Base-by-base conservation (phyloP, 2,113 vertebrate genomes). In the Ceyx melanurus region DNA sequence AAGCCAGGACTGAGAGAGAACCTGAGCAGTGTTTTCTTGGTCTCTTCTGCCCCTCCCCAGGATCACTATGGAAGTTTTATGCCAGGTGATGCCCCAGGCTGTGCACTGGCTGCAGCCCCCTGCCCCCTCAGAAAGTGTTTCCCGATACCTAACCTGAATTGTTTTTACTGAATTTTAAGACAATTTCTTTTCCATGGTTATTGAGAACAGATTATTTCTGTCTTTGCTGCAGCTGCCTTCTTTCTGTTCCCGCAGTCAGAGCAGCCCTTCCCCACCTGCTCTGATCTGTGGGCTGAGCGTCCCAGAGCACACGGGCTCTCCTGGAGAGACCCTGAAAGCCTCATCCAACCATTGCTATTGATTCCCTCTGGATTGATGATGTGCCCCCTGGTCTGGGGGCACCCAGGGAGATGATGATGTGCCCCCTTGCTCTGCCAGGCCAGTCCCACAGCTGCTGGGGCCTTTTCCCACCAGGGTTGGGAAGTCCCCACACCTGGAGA, bases 401-500 rank as follows among this genome's bases (percentile, higher is more conserved):
- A 9, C 33, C 3, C 1, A 2, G 43, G 19, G 26, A 37, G 37
- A 37, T 37, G 37, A 37, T 37, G 37, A 13, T 15, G 12, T 18
- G 22, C 43, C 28, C 45, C 20, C 40, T 68, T 15, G n/a, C 51
- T 64, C 22, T 3, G 15, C 7, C 0, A 3, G 16, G 8, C 53
- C 15, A 28, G 29, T 33, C 17, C 35, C 16, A 4, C 1, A 2
- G 33, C 28, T 58, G 61, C 42, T 16, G 54, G 50, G 26, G 28
- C 60, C 33, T 13, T 26, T 33, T 21, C 58, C 0, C 0, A 31
- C 5, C 19, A 6, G 33, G 10, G 11, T 64, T 14, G 14, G 40
- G 12, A 26, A 66, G 71, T 8, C 20, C 23, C 35, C 1, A 0
- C 0, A 3, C 33, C 13, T 10, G 33, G 14, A 42, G 51, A 2